Evolutionary conservation across 2,797 vertebrate genomes (phyloP).

Genomic region (Lacerta viridis): DNA sequence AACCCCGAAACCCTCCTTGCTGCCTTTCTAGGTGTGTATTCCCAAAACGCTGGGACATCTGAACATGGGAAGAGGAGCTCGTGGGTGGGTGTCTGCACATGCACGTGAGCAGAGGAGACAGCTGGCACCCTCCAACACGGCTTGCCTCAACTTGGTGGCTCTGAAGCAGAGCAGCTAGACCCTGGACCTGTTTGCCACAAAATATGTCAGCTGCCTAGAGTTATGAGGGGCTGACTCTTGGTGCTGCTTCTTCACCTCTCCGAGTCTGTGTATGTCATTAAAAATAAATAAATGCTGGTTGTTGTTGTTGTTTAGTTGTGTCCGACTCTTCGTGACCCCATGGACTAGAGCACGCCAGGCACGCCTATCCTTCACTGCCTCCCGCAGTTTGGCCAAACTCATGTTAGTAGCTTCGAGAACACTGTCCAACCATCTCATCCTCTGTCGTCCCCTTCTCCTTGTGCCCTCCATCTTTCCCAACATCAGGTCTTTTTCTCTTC

Average conservation of each 20-base stretch:
- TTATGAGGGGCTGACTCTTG: background rate
- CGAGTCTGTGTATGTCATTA: no score
- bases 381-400: no score
- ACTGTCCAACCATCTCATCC: no score
- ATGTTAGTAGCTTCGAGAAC: no score
- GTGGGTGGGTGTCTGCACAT: background rate
- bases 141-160: background rate
- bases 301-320: no score
- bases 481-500: no score
- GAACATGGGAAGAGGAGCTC: background rate
- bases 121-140: background rate
- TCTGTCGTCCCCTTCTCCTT: no score
- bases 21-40: background rate
- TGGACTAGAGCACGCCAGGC: no score
- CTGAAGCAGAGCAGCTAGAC: background rate
- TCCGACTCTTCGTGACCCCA: no score
- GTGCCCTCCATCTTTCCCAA: no score
- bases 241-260: background rate
- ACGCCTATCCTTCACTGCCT: no score
- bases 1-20: background rate
- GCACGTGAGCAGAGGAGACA: background rate
- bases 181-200: background rate
- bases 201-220: background rate
- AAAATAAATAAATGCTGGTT: no score
- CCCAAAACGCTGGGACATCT: background rate